Conservation (phyloP, 2,797 vertebrate genomes). For the Sebastes iracundus region DNA sequence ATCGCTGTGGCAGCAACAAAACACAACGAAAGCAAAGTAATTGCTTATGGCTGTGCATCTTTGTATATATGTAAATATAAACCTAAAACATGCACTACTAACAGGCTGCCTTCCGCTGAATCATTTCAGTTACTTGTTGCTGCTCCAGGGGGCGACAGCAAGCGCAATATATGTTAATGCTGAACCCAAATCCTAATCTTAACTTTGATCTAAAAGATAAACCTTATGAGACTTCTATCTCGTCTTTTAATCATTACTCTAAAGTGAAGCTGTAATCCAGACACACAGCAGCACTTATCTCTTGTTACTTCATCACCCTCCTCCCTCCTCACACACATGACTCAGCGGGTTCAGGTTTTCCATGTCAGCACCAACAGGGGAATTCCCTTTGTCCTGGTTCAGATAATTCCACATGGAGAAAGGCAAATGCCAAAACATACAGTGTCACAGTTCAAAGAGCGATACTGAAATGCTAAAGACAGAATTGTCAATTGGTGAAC, state of each 20-base stretch:
- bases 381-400: neutral
- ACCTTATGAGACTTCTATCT: neutral
- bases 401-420: neutral
- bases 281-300: neutral
- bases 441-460: neutral
- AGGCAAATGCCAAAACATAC: neutral
- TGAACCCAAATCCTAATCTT: neutral
- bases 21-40: too few species aligned
- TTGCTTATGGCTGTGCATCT: too few species aligned
- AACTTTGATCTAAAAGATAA: neutral
- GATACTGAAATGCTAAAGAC: too few species aligned
- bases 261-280: neutral
- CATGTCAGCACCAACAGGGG: neutral
- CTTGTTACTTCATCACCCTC: neutral
- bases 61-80: neutral
- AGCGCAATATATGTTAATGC: neutral
- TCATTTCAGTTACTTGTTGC: neutral
- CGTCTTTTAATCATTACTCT: neutral
- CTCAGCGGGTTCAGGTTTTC: constrained; percentile 10
- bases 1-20: too few species aligned
- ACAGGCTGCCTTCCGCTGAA: neutral
- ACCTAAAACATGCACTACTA: neutral
- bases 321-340: neutral
- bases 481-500: neutral
- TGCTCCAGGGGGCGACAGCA: neutral